A percentile compares a stretch with the other conserved stretches of the same genome.
Conservation (phyloP, 2,113 vertebrate genomes). For the Austrofundulus limnaeus region DNA sequence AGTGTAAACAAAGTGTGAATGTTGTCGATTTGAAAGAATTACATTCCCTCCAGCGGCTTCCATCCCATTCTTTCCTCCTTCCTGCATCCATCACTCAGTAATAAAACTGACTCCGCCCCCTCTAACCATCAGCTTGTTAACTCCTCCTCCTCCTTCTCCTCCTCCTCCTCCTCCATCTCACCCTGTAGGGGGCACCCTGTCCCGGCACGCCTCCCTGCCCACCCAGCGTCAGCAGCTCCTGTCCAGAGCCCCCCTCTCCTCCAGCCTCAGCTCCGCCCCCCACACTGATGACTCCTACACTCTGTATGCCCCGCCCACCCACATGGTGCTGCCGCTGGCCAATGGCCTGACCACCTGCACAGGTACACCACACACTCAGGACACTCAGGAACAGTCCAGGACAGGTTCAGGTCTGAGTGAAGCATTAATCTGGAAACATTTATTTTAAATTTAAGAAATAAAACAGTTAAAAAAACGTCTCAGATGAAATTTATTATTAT, state of each 20-base stretch:
- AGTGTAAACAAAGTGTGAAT: no score
- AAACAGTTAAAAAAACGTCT: no score
- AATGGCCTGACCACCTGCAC: slow-evolving; percentile 59
- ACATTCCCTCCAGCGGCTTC: slow-evolving; percentile 28
- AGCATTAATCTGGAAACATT: no score
- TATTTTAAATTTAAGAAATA: no score
- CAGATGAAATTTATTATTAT: no score
- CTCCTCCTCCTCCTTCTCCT: background rate
- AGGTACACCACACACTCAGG: slow-evolving; percentile 59
- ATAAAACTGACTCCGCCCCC: slow-evolving; percentile 25
- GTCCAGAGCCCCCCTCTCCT: slow-evolving; percentile 69
- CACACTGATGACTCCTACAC: slow-evolving; percentile 79
- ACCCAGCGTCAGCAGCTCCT: slow-evolving; percentile 79
- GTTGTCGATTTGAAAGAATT: background rate
- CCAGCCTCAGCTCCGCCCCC: slow-evolving; percentile 65
- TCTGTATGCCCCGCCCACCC: slow-evolving; percentile 67
- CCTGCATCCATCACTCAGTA: slow-evolving; percentile 46
- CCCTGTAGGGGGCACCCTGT: slow-evolving; percentile 84
- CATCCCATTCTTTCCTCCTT: slow-evolving; percentile 34
- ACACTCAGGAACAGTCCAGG: background rate
- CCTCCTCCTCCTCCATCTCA: slow-evolving; percentile 42
- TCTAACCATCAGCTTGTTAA: slow-evolving; percentile 57
- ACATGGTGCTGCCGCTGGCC: slow-evolving; percentile 59
- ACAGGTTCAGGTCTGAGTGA: background rate
- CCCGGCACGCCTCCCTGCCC: slow-evolving; percentile 81